A percentile compares a stretch with the other conserved stretches of the same genome.
phyloP scores from a whole-genome alignment of 2,113 vertebrate genomes.

The Lethenteron camtschaticum region DNA sequence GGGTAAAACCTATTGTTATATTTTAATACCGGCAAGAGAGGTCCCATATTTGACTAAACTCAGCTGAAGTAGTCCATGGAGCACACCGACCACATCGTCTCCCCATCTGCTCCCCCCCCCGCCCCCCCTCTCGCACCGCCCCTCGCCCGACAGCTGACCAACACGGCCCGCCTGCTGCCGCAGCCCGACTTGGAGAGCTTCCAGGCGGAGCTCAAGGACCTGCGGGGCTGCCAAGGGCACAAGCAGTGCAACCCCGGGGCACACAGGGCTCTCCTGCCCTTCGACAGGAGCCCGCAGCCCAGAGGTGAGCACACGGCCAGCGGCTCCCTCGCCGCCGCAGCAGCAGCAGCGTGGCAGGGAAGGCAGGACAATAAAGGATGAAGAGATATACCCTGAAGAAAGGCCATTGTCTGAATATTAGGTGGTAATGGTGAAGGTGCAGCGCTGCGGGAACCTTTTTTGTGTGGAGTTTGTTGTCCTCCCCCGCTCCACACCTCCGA shows the following conservation, averaged over 20 bases:
- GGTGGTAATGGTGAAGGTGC: no score
- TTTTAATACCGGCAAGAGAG: background rate
- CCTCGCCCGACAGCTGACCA: slow-evolving; percentile 39
- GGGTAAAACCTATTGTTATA: background rate
- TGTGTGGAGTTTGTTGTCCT: no score
- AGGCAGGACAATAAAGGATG: no score
- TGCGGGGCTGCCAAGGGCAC: slow-evolving; percentile 64
- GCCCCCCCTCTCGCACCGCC: background rate
- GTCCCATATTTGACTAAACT: background rate
- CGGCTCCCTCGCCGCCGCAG: no score
- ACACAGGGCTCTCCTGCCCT: no score
- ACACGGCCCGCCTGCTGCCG: slow-evolving; percentile 54
- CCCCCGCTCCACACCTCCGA: no score
- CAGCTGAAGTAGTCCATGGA: background rate
- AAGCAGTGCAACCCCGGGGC: slow-evolving; percentile 51
- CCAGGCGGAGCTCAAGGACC: slow-evolving; percentile 64
- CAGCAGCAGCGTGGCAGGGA: no score
- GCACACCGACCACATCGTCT: background rate
- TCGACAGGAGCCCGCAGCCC: no score
- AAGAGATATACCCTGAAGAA: no score
- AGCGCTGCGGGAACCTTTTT: no score
- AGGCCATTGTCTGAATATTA: no score
- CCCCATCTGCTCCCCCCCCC: background rate
- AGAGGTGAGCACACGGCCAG: no score
- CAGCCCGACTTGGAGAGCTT: slow-evolving; percentile 55